Base-by-base conservation (phyloP, 2,888 invertebrate species). In the Sisyra nigra region DNA sequence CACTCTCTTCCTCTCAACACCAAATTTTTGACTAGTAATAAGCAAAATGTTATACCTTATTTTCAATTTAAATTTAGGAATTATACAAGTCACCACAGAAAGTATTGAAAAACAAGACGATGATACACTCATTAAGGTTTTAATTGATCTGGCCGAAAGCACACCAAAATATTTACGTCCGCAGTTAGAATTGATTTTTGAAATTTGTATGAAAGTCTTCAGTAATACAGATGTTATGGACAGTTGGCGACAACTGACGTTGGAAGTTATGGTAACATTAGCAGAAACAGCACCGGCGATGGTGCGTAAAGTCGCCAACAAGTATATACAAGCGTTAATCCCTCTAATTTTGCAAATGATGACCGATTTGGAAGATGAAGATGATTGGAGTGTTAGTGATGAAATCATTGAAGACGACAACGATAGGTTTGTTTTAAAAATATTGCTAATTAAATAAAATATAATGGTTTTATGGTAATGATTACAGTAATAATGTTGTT, bases 211-310 rank as follows among this genome's bases (percentile, higher is more conserved):
- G 68, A 87, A 89, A 76, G 69, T 82, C 44, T 72, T 87, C 44
- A 73, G 74, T 46, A 76, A 81, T 54, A 61, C 67, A n/a, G 74
- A 81, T 29, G 71, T 79, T 30, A 73, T 78, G 47, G 84, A 86
- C 57, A 78, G 80, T 45, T 89, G 87, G 82, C 74, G 92, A 17
- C 93, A 96, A 59, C 68, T 96, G 45, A 81, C 87, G 1, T 67
- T 98, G 31, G 97, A 97, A 65, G 83, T 89, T 9, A 62, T 73
- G 56, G 73, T 85, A 30, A 78, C 82, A 1, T 65, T 93, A 48
- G 79, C 94, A 36, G 98, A 98, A 69, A 88, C 88, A 24, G 92
- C 94, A 5, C 87, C 97, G 1, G 89, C 93, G 3, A 94, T 94
- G 86, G 84, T 98, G 33, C 78, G 97, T 45, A 97, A 96, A 64